Base-by-base conservation (phyloP, 2,113 vertebrate species). In the Empidonax traillii region DNA sequence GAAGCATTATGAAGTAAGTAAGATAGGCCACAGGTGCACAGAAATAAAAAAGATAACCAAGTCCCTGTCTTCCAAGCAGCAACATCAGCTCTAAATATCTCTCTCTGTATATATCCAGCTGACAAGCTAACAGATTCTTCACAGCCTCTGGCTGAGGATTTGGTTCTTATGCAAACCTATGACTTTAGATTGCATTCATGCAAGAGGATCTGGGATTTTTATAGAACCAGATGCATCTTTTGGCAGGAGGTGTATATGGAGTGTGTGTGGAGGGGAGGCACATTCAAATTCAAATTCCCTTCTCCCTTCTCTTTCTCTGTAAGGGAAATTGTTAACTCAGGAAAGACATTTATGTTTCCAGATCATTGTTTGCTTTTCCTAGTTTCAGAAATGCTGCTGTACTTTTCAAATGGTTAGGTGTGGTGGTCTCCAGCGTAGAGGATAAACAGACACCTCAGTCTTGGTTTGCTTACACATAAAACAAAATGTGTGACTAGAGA, bases 181-280 rank as follows among this genome's bases (percentile, higher is more conserved):
- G 84, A 86, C 90, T 97, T 96, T 66, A 93, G 68, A 94, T 92
- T 90, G 86, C 86, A 92, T 93, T 96, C 80, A 90, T 21, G 27
- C 88, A 92, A 95, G 61, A 86, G 92, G 83, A 92, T 90, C 46
- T 58, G 68, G 79, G 86, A 75, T 95, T 93, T 96, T 97, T 95
- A 87, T 87, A 94, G 89, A 93, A 86, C 93, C 96, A 97, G 96
- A 96, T 95, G 96, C 84, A 78, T 95, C 68, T 90, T 96, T 95
- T 97, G 96, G 92, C 96, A 96, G 92, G 90, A 92, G 85, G 76
- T 75, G 30, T 52, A n/a, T 69, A 24, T 58, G 44, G 44, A 0
- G 0, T 49, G 61, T 87, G 22, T 53, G 18, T 69, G 44, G 22
- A 67, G 46, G 51, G 87, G 37, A 51, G 12, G 15, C 44, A 71